These are phyloP conservation scores for Allygus modestus DNA, from an alignment of 2,888 invertebrate species.

Conservation along the genomic window DNA sequence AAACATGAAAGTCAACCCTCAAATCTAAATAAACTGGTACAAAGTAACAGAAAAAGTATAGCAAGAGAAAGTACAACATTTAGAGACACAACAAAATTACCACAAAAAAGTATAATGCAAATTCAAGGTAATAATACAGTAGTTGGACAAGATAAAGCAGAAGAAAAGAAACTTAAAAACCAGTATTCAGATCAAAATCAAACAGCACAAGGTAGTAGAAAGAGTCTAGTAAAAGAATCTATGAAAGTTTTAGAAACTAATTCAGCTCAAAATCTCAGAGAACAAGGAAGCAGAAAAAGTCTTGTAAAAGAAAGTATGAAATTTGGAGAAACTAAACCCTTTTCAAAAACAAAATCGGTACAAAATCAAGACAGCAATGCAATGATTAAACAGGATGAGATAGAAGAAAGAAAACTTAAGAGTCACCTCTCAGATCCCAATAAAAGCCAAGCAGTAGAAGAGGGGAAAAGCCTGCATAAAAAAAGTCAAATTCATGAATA, in stretches of 20 bases:
- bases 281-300: not conserved
- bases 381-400: too few species aligned
- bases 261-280: not conserved
- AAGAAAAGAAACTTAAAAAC: not conserved
- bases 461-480: not conserved
- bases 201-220: not conserved
- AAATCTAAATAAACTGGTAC: not conserved
- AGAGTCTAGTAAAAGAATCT: not conserved
- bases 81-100: not conserved
- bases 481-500: conserved; percentile 13
- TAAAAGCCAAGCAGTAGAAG: not conserved
- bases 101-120: not conserved
- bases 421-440: too few species aligned
- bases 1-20: not conserved
- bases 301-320: not conserved
- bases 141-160: not conserved
- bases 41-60: not conserved
- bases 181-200: not conserved
- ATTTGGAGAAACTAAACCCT: not conserved
- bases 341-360: too few species aligned
- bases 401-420: too few species aligned
- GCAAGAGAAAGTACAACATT: not conserved
- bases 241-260: not conserved
- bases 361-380: too few species aligned
- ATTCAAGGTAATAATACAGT: not conserved